These are phyloP conservation scores for Actinemys pallida DNA, from an alignment of 2,113 vertebrate species.

Conservation along the genomic window DNA sequence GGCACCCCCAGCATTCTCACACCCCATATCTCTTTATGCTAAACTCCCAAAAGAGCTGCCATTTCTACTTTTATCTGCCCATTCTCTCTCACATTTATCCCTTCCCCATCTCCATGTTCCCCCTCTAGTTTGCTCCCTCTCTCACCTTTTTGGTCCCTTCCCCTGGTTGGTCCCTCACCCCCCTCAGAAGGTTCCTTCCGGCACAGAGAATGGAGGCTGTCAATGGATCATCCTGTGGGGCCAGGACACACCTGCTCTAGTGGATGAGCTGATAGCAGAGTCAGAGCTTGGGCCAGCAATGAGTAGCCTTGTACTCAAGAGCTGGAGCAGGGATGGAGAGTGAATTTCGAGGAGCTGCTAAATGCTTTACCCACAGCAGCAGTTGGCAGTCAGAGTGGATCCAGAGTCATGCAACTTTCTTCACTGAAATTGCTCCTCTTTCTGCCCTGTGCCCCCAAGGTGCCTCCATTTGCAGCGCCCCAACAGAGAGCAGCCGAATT, in stretches of 20 bases:
- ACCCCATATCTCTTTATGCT: no score
- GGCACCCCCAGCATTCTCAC: no score
- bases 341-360: background rate
- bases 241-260: no score
- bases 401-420: background rate
- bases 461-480: background rate
- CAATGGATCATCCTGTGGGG: no score
- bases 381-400: background rate
- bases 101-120: no score
- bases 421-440: background rate
- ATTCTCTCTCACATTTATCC: no score
- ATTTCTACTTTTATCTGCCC: no score
- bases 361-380: background rate
- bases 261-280: background rate
- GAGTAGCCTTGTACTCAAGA: background rate
- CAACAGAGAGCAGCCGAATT: background rate
- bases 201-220: background rate
- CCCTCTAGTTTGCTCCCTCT: background rate
- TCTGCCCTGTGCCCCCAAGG: background rate
- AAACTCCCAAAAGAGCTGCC: no score
- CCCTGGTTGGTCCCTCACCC: background rate
- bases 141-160: background rate
- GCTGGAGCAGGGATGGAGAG: background rate
- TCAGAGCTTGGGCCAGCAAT: background rate
- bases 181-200: background rate